Base-by-base conservation (phyloP, 2,113 vertebrate species). In the Thinocorus orbignyianus region DNA sequence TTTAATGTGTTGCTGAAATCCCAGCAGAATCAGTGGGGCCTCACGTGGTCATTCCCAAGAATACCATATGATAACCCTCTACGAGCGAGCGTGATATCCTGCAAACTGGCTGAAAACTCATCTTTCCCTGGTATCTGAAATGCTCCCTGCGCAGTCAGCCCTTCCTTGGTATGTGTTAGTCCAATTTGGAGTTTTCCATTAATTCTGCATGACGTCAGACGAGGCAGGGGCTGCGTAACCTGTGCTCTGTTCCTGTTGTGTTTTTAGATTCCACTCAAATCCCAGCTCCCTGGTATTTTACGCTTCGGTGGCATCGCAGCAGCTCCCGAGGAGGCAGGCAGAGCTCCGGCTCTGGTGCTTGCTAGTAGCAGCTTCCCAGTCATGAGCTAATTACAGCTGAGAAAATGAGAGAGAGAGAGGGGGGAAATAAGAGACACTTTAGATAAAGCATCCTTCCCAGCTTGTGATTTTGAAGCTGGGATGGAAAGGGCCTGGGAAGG, bases 401-500 rank as follows among this genome's bases (percentile, higher is more conserved):
- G 94, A 65, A 77, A 65, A 92, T 31, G 49, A 72, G 80, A 64
- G 86, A 84, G 94, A 31, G 84, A 11, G 83, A 84, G 94, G 28
- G 84, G 10, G 52, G 84, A 93, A 96, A 76, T 74, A 86, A 77
- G 86, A 92, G 90, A 92, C 89, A 39, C 82, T 96, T 94, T 25
- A 95, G 44, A 46, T 84, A 96, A 78, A 83, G 48, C 78, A 88
- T 92, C 93, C 76, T 96, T 93, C 84, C 54, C 90, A 86, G 94
- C 94, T 78, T 90, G 92, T 83, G 90, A 64, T 95, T 84, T 57
- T 91, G 93, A 92, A 85, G 91, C 92, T 91, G 94, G 91, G 78
- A 60, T 83, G 84, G 89, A 89, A 97, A 86, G 54, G 92, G 90
- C 90, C 89, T 91, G 95, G 94, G 93, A 90, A 87, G 81, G 83